Conservation (phyloP, 2,888 invertebrate genomes). For the Drosophila mimica region DNA sequence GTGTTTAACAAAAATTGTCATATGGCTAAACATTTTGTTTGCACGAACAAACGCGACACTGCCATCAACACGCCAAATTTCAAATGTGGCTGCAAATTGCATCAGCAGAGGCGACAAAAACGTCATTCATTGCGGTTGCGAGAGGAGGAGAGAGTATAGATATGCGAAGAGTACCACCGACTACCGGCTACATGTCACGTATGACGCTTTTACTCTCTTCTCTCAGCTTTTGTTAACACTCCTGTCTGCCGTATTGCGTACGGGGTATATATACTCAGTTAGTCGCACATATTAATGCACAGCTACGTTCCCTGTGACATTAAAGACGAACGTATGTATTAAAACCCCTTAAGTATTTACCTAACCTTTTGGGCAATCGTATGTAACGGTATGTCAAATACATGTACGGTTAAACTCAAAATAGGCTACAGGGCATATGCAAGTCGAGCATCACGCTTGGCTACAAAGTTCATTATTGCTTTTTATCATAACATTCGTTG, state of each 20-base stretch:
- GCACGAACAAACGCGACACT: slow-evolving; percentile 16
- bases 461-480: slow-evolving; percentile 18
- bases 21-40: slow-evolving; percentile 61
- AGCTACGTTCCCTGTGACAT: background rate
- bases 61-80: slow-evolving; percentile 54
- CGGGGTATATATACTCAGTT: slow-evolving; percentile 21
- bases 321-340: background rate
- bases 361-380: background rate
- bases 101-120: slow-evolving; percentile 33
- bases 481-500: slow-evolving; percentile 36
- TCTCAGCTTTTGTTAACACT: slow-evolving; percentile 3
- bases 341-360: background rate
- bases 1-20: slow-evolving; percentile 33
- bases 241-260: background rate
- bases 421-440: slow-evolving; percentile 13
- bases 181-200: slow-evolving; percentile 27
- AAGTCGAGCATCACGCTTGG: background rate
- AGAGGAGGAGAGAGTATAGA: background rate
- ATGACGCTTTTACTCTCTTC: slow-evolving; percentile 18
- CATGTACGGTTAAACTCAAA: background rate
- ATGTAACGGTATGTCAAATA: background rate
- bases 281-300: background rate
- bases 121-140: background rate
- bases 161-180: slow-evolving; percentile 2
- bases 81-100: slow-evolving; percentile 55